These are phyloP conservation scores for Heterocephalus glaber DNA, from an alignment of 2,113 vertebrate species.

Conservation along the genomic window DNA sequence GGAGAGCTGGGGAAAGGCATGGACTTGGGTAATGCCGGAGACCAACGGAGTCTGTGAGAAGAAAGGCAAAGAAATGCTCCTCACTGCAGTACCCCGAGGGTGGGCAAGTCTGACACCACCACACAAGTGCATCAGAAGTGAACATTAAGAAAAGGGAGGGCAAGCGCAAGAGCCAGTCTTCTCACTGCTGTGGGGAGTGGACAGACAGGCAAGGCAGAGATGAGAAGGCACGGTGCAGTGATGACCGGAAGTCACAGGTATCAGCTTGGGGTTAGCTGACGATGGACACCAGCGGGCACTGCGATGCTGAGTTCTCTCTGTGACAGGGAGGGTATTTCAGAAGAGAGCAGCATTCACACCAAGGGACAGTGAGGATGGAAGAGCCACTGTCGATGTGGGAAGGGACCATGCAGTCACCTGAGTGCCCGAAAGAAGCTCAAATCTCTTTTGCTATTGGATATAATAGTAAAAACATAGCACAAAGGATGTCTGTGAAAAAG, in stretches of 20 bases:
- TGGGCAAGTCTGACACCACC: background rate
- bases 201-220: background rate
- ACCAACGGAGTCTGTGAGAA: background rate
- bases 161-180: background rate
- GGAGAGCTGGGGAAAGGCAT: too few relatives aligned
- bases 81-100: background rate
- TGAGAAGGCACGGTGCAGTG: background rate
- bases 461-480: background rate
- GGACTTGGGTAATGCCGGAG: background rate
- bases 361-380: background rate
- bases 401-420: background rate
- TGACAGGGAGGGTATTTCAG: background rate
- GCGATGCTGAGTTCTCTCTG: background rate
- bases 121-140: background rate
- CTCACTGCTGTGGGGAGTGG: background rate
- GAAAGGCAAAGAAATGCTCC: background rate
- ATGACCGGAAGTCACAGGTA: background rate
- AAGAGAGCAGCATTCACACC: background rate
- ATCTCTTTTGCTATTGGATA: background rate
- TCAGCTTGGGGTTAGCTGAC: background rate
- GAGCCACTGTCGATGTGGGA: background rate
- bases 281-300: background rate
- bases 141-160: background rate
- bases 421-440: background rate
- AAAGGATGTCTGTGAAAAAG: background rate